Evolutionary conservation across 2,888 invertebrate genomes (phyloP).

Genomic region (Slavum lentiscoides): DNA sequence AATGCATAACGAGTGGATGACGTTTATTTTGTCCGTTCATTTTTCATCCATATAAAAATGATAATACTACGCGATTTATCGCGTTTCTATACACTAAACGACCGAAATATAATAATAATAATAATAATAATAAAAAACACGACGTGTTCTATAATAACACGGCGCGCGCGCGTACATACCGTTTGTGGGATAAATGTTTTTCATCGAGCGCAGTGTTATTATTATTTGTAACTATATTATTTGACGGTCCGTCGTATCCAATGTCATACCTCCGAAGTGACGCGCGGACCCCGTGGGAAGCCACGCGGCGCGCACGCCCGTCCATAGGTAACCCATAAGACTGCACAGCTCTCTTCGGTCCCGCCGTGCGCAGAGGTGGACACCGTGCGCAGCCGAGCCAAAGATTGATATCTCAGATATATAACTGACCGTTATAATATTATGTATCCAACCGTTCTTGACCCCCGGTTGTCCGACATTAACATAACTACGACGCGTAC

Average conservation of each 20-base stretch:
- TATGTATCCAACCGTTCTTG: background rate
- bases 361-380: slow-evolving; percentile 27
- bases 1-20: no score
- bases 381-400: background rate
- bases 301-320: no score
- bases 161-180: no score
- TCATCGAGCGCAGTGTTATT: background rate
- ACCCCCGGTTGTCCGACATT: background rate
- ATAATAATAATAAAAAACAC: no score
- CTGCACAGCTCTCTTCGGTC: background rate
- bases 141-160: no score
- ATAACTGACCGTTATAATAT: background rate
- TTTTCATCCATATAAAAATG: no score
- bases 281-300: slow-evolving; percentile 42
- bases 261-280: slow-evolving; percentile 1
- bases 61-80: no score
- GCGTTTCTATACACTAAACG: no score
- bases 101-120: no score
- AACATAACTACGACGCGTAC: background rate
- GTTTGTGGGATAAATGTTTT: no score
- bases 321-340: no score
- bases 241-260: background rate
- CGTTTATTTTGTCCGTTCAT: no score
- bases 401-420: slow-evolving; percentile 38
- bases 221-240: background rate